Evolutionary conservation across 2,888 invertebrate genomes (phyloP), one percentile per base, ranked within the genome.

Genomic region (Cheilosia soror): DNA sequence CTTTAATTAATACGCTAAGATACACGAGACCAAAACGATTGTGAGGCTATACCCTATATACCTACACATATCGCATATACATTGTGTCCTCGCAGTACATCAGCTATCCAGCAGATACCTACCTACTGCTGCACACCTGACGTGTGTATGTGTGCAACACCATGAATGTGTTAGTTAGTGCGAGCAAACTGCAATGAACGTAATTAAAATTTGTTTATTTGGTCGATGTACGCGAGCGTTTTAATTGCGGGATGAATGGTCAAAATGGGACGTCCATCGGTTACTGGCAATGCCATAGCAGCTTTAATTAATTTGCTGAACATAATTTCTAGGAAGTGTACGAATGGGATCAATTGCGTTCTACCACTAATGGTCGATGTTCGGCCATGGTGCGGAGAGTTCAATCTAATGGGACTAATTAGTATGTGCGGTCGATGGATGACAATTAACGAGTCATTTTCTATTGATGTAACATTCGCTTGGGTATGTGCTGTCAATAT

Each of bases 171-270:
- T 49, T 66, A 47, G 76, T 37, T 47, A 49, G 71, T 37, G 71
- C 20, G 55, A 40, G 15, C 44, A 6, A 15, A 29, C 76, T 81
- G 85, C 85, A 85, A 81, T 81, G 76, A 76, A 68, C 62, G 85
- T 85, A 85, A 85, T 85, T 81, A 81, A 85, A 85, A 81, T 85
- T 85, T 85, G 85, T 85, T 85, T 85, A 85, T 85, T 85, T 68
- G 85, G 81, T 76, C 68, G 71, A 76, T 81, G 76, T 76, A 76
- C 71, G 85, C 81, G 85, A 85, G 85, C 80, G 71, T 85, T 85
- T 85, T 85, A 85, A 85, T 85, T 85, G 85, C 85, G 85, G 85
- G 33, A 81, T 81, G 85, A 81, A 80, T 85, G 81, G 80, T 85
- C 76, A 62, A 76, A 76, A 85, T 63, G 69, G 72, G 65, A 57